Evolutionary conservation across 2,888 invertebrate genomes (phyloP), one percentile per base, ranked within the genome.

Genomic region (Drosophila macrospina): DNA sequence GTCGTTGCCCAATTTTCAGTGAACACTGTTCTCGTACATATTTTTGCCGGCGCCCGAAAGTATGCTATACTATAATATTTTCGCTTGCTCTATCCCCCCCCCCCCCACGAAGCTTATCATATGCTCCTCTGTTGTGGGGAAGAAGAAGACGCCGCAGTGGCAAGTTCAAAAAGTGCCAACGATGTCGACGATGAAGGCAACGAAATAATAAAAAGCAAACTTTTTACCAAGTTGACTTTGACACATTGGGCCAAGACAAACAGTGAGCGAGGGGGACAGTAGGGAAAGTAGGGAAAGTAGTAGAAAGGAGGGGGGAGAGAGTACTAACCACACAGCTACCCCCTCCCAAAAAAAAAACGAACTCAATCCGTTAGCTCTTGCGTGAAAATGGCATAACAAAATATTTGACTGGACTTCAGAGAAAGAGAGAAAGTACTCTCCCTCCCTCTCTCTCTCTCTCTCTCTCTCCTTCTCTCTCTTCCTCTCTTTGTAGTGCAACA

Each of bases 221-320:
- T 83, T 86, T 78, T 78, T 84, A 78, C 81, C 81, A 80, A 86
- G 71, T 84, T 83, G 82, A 86, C 82, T 86, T 83, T 83, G 83
- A 83, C 83, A 83, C 86, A 83, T 83, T 83, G 86, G 83, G 69
- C 84, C 78, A 86, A 84, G 73, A 78, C 81, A 83, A 84, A 86
- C 77, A 78, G 69, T 61, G 11, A 36, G 24, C 1, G 52, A 15
- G 6, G 20, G n/a, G 8, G n/a, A 28, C 1, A 16, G 48, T n/a
- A 20, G 5, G 32, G 5, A 16, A 13, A n/a, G 13, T 2, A 13
- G 5, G 34, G 6, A n/a, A 20, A 8, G 10, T 13, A 20, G 20
- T 15, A 32, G 16, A 13, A n/a, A 0, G 30, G 26, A 41, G 11
- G 36, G 28, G 32, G 34, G 16, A 51, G 36, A 62, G 24, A 63